These are phyloP conservation scores for Zaprionus ghesquierei DNA, from an alignment of 1,140 invertebrate species.

Conservation along the genomic window DNA sequence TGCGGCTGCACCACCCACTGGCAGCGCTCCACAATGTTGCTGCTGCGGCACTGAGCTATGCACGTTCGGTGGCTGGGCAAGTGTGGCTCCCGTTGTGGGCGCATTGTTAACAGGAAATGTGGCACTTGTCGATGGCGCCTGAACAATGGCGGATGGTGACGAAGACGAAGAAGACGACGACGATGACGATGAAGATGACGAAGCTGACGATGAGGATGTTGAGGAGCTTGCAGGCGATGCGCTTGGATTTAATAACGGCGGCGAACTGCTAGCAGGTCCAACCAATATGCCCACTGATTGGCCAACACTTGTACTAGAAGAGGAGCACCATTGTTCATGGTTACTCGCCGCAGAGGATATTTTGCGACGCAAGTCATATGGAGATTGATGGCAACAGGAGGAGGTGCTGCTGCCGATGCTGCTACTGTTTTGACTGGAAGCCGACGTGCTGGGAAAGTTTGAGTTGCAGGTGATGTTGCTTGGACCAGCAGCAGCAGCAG, in stretches of 20 bases:
- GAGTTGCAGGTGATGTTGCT: constrained; percentile 44
- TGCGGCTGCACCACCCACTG: constrained; percentile 65
- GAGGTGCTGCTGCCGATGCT: constrained; percentile 69
- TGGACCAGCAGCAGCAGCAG: constrained; percentile 19
- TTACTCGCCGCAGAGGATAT: constrained; percentile 89
- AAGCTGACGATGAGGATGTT: constrained; percentile 47
- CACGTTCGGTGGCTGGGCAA: constrained; percentile 82
- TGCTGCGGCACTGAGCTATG: constrained; percentile 82
- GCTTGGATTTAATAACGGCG: constrained; percentile 64
- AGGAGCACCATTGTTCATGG: constrained; percentile 84
- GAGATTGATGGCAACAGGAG: constrained; percentile 89
- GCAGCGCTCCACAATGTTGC: constrained; percentile 74
- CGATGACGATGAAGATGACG: constrained; percentile 57
- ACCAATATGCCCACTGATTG: constrained; percentile 55
- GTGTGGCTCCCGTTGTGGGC: constrained; percentile 70
- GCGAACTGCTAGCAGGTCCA: constrained; percentile 66
- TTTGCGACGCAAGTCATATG: constrained; percentile 92
- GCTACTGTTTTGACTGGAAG: constrained; percentile 64
- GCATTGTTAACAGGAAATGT: constrained; percentile 79
- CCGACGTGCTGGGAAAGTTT: constrained; percentile 47
- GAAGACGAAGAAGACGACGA: constrained; percentile 61
- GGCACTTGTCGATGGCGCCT: constrained; percentile 78
- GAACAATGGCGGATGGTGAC: constrained; percentile 79
- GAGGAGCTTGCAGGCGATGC: constrained; percentile 64
- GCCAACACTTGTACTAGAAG: constrained; percentile 33